phyloP scores from a whole-genome alignment of 2,797 vertebrate species.

The Acanthurus lineatus region DNA sequence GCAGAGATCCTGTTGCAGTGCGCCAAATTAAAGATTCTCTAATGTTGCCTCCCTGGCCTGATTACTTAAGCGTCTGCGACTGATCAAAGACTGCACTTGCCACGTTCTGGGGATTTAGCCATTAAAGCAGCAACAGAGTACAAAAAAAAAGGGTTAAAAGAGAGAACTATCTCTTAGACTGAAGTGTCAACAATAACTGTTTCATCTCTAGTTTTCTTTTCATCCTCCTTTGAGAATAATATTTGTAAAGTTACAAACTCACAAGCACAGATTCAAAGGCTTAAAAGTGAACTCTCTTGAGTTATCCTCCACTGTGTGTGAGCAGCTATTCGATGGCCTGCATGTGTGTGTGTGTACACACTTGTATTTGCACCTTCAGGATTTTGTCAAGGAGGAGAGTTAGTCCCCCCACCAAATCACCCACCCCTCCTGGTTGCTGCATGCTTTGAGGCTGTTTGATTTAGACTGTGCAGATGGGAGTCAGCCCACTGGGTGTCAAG shows the following conservation, averaged over 20 bases:
- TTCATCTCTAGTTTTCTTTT: conserved; percentile 63
- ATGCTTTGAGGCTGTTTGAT: conserved; percentile 76
- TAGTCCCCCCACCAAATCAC: not conserved
- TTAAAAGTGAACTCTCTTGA: conserved; percentile 37
- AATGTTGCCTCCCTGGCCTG: conserved; percentile 59
- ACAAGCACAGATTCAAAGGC: conserved; percentile 56
- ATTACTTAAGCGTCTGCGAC: conserved; percentile 70
- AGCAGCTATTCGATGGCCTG: conserved; percentile 30
- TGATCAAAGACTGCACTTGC: conserved; percentile 71
- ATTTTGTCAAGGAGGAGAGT: conserved; percentile 56
- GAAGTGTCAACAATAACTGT: conserved; percentile 66
- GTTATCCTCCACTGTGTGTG: conserved; percentile 32
- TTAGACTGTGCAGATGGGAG: conserved; percentile 77
- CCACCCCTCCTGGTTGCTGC: conserved; percentile 23
- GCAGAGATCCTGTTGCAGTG: conserved; percentile 69
- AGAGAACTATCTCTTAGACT: conserved; percentile 39
- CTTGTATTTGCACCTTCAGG: conserved; percentile 49
- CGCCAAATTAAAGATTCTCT: conserved; percentile 66
- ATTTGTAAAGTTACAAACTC: conserved; percentile 62
- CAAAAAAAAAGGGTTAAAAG: conserved; percentile 66
- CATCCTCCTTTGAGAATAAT: conserved; percentile 50
- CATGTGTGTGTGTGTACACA: not conserved
- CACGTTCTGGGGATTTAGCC: conserved; percentile 57
- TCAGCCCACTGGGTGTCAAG: conserved; percentile 74
- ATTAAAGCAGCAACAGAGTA: conserved; percentile 29